phyloP scores from a whole-genome alignment of 2,888 invertebrate species.

The Zaprionus lineosus region DNA sequence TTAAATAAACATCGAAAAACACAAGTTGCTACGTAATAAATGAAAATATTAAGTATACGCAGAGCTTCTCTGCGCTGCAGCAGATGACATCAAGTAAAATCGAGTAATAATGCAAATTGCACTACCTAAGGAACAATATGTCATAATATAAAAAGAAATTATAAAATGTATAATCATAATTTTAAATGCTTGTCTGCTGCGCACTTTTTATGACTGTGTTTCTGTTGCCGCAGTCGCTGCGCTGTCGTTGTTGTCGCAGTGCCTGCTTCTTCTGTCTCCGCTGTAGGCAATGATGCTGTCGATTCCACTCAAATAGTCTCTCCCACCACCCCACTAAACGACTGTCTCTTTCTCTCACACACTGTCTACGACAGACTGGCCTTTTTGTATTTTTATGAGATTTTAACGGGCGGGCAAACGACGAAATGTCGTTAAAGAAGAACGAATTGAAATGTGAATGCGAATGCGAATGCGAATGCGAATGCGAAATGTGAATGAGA shows the following conservation, averaged over 20 bases:
- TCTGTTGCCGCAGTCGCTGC: not conserved
- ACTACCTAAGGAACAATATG: constrained; percentile 20
- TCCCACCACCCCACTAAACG: no score
- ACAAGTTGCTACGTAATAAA: no score
- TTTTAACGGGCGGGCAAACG: constrained; percentile 47
- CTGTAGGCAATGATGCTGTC: constrained; percentile 6
- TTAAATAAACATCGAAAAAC: constrained; percentile 74
- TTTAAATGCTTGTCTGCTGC: constrained; percentile 46
- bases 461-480: constrained; percentile 34
- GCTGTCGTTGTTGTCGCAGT: not conserved
- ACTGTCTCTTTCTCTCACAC: not conserved
- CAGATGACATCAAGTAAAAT: constrained; percentile 35
- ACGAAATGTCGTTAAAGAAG: constrained; percentile 69
- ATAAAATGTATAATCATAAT: constrained; percentile 36
- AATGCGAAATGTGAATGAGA: constrained; percentile 53
- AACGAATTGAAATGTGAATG: constrained; percentile 53
- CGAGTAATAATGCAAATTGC: constrained; percentile 15
- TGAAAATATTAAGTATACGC: constrained; percentile 29
- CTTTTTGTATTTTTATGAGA: constrained; percentile 53
- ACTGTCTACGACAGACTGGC: constrained; percentile 43
- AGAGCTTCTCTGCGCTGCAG: constrained; percentile 35
- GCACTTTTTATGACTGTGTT: constrained; percentile 46
- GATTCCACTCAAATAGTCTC: no score
- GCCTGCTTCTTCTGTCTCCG: constrained; percentile 3
- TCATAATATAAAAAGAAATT: constrained; percentile 12